Evolutionary conservation across 2,113 vertebrate species (phyloP).

Genomic region (Paradoxurus hermaphroditus): DNA sequence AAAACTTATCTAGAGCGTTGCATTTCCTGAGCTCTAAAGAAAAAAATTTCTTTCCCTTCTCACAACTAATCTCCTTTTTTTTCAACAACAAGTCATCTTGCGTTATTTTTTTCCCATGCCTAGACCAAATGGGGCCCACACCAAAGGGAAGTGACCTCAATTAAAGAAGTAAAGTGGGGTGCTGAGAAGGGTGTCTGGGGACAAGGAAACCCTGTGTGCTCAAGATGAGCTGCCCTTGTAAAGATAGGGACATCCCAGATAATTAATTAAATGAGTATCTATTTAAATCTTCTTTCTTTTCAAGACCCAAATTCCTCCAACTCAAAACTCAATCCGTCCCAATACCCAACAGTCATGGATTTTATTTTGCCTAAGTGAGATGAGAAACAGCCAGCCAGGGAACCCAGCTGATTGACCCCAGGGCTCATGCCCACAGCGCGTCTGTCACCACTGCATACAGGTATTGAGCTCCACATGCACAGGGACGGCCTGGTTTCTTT

Average conservation of each 20-base stretch:
- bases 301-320: not conserved
- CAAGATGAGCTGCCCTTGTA: not conserved
- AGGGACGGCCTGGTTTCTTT: not conserved
- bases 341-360: not conserved
- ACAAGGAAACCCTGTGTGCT: not conserved
- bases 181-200: accelerated
- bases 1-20: conserved; percentile 61
- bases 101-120: conserved; percentile 1
- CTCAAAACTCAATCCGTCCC: not conserved
- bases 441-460: not conserved
- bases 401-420: not conserved
- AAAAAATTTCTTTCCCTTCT: conserved; percentile 65
- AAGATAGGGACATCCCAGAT: not conserved
- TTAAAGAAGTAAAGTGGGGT: not conserved
- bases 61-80: conserved; percentile 76
- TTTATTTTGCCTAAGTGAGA: not conserved
- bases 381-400: not conserved
- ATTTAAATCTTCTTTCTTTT: not conserved
- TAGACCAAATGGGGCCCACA: not conserved
- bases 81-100: conserved; percentile 55
- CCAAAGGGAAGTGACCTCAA: not conserved
- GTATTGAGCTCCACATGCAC: too few relatives aligned
- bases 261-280: not conserved
- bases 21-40: conserved; percentile 60
- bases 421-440: not conserved